These are phyloP conservation scores for Creontiades dilutus DNA, from an alignment of 2,888 invertebrate species.

Conservation along the genomic window DNA sequence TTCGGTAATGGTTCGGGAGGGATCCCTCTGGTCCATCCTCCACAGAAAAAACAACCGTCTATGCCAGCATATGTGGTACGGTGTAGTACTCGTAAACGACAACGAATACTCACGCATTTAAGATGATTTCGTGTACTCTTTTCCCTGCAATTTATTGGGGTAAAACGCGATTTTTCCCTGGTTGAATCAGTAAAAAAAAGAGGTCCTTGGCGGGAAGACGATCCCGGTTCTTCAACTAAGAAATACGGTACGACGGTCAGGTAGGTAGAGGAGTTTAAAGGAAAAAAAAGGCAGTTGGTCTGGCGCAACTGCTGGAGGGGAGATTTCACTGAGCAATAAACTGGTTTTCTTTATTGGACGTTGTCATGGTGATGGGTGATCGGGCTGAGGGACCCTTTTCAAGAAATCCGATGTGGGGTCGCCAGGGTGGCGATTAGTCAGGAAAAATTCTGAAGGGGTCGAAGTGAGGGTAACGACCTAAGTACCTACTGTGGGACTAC, in stretches of 20 bases:
- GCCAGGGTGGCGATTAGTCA: neutral
- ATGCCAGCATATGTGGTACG: too few relatives aligned
- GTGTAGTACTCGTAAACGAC: too few relatives aligned
- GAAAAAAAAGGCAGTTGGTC: slow-evolving; percentile 41
- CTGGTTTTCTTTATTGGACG: slow-evolving; percentile 61
- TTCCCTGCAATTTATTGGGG: neutral
- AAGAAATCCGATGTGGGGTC: neutral
- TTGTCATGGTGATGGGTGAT: slow-evolving; percentile 38
- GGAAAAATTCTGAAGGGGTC: neutral
- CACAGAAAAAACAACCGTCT: too few relatives aligned
- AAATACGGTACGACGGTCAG: slow-evolving; percentile 13
- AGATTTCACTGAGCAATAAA: slow-evolving; percentile 37
- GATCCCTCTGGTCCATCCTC: too few relatives aligned
- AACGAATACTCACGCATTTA: too few relatives aligned
- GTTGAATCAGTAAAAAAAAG: neutral
- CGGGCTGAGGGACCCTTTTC: neutral
- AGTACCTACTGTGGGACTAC: too few relatives aligned
- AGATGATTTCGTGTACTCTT: too few relatives aligned
- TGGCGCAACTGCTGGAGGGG: slow-evolving; percentile 27
- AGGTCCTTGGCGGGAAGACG: neutral
- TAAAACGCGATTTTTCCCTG: neutral
- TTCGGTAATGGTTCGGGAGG: too few relatives aligned
- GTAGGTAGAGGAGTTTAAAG: neutral
- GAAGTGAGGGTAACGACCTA: slow-evolving; percentile 22
- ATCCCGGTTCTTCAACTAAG: neutral